A percentile compares a stretch with the other conserved stretches of the same genome.
These are phyloP conservation scores for Rana temporaria DNA, from an alignment of 2,113 vertebrate genomes.

Conservation along the genomic window DNA sequence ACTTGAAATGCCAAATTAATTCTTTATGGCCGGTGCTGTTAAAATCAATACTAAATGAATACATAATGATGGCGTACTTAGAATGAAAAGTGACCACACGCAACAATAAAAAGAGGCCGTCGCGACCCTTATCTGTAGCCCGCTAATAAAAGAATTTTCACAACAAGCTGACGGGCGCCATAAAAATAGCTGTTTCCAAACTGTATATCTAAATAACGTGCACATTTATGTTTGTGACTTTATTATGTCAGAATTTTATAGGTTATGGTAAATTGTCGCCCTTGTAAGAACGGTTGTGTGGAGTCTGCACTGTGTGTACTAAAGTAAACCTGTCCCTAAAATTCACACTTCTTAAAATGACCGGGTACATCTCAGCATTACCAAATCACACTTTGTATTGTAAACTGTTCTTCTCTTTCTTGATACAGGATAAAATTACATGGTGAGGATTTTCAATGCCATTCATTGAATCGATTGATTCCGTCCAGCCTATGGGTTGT, in stretches of 20 bases:
- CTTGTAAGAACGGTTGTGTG: no score
- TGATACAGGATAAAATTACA: no score
- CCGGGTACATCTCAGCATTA: no score
- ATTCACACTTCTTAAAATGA: no score
- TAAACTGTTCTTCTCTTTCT: no score
- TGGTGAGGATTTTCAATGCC: no score
- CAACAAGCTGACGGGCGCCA: slow-evolving; percentile 60
- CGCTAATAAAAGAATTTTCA: slow-evolving; percentile 68
- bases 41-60: slow-evolving; percentile 78
- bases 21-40: slow-evolving; percentile 76
- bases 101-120: slow-evolving; percentile 69
- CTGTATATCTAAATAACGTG: slow-evolving; percentile 38
- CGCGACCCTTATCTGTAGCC: slow-evolving; percentile 62
- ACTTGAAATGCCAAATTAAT: slow-evolving; percentile 73
- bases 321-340: no score
- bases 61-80: slow-evolving; percentile 77
- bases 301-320: no score
- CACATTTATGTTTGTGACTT: slow-evolving; percentile 21
- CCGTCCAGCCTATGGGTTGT: no score
- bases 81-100: slow-evolving; percentile 75
- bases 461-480: no score
- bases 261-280: background rate
- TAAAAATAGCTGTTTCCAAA: slow-evolving; percentile 55
- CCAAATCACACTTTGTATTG: no score
- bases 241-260: slow-evolving; percentile 27